Conservation (phyloP, 1,140 invertebrate species). For the Drosophila prosaltans region DNA sequence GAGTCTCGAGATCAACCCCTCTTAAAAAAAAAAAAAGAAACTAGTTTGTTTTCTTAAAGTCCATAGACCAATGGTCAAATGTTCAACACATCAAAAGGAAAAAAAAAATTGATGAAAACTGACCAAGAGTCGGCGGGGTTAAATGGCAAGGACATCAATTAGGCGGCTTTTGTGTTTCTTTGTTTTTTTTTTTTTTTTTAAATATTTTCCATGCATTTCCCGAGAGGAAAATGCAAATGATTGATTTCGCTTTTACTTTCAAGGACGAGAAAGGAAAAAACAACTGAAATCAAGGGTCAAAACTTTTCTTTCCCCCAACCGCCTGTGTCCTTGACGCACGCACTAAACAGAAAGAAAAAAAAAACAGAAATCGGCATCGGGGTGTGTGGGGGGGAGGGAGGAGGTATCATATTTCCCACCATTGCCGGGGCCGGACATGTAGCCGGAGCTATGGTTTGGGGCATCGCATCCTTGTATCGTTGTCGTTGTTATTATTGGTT, state of each 20-base stretch:
- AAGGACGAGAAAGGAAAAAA: conserved; percentile 31
- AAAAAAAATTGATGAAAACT: conserved; percentile 15
- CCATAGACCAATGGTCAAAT: conserved; percentile 59
- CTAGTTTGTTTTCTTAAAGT: conserved; percentile 18
- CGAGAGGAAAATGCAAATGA: conserved; percentile 56
- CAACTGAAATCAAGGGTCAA: conserved; percentile 45
- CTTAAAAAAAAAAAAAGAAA: neutral
- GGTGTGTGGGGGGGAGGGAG: neutral
- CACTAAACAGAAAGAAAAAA: conserved; percentile 8
- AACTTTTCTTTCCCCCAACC: conserved; percentile 3
- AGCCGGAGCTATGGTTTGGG: neutral
- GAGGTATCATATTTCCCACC: conserved; percentile 34
- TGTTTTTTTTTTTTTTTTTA: neutral
- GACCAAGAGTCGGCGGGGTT: conserved; percentile 31
- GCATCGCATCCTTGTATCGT: neutral
- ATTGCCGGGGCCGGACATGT: neutral
- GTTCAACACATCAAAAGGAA: neutral
- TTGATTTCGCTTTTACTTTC: conserved; percentile 54
- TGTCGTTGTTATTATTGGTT: conserved; percentile 70
- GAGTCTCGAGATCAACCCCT: conserved; percentile 39
- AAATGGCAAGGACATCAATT: conserved; percentile 74
- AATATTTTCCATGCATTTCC: conserved; percentile 40
- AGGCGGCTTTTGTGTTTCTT: conserved; percentile 38
- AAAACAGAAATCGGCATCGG: neutral
- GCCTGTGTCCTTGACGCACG: conserved; percentile 17